Evolutionary conservation across 2,113 vertebrate species (phyloP), one percentile per base, ranked within the genome.

Genomic region (Strix aluco): DNA sequence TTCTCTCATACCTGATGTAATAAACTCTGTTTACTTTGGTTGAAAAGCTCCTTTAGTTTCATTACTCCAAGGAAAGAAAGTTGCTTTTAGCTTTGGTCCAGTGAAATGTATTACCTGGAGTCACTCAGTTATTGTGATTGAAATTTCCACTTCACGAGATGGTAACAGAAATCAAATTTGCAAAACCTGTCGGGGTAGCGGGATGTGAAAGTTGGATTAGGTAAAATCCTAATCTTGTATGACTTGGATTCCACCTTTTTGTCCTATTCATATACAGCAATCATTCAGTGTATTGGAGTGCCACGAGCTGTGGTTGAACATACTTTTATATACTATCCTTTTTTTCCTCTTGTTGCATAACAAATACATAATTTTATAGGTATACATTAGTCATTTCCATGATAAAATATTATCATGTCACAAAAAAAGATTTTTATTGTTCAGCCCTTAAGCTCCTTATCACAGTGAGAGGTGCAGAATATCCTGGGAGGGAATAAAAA

Each of bases 61-160:
- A 73, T 90, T 90, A 78, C 30, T 44, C 82, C 4, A 11, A 89
- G 61, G 69, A 88, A 34, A 84, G 32, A 54, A 77, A 40, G 47
- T 42, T 95, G 86, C 66, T 94, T 93, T 97, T 92, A 92, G 90
- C 71, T 92, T 85, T 0, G 1, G 71, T 81, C 71, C 72, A 92
- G 55, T 83, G 62, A 69, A 65, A 73, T 79, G 75, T 91, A 96
- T 38, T 92, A 92, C 46, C 65, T 80, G n/a, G 20, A 91, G 19
- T 52, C 54, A 44, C 54, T 86, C 40, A 54, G 85, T 83, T 88
- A 95, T 22, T 83, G 74, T 88, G 90, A 96, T 62, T 96, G 95
- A 96, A 95, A 94, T 84, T 93, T 91, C 61, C 69, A 91, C 85
- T 83, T 69, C 25, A 72, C 44, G 58, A 74, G 58, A 89, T 70